Evolutionary conservation across 1,140 invertebrate genomes (phyloP).

Genomic region (Chelonus insularis): DNA sequence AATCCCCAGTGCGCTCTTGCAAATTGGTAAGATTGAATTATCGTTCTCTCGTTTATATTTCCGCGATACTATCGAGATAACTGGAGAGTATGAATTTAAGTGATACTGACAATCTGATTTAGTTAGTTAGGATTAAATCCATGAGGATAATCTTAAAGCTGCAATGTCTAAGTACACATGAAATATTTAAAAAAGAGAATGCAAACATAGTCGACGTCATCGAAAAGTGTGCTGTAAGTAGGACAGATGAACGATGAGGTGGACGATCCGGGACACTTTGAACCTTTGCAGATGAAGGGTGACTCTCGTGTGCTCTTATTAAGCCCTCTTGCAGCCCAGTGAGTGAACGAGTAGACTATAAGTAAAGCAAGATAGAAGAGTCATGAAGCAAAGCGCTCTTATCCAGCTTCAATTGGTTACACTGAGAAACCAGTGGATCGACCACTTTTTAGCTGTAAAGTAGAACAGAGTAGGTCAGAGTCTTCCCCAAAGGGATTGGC

Average conservation of each 20-base stretch:
- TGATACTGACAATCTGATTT: too few species aligned
- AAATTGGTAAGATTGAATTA: background rate
- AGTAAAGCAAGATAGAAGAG: background rate
- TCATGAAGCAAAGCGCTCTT: conserved; percentile 34
- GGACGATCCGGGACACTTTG: conserved; percentile 12
- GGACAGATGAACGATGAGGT: conserved; percentile 13
- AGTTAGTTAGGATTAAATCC: too few species aligned
- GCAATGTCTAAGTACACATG: background rate
- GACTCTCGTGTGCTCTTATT: conserved; percentile 33
- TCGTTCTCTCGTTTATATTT: background rate
- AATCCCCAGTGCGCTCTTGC: background rate
- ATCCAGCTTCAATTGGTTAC: conserved; percentile 37
- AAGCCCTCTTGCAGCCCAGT: conserved; percentile 34
- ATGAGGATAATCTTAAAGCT: too few species aligned
- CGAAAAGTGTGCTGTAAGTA: conserved; percentile 13
- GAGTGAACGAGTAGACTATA: background rate
- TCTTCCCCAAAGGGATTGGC: conserved; percentile 23
- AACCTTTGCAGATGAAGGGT: conserved; percentile 20
- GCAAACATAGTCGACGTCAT: conserved; percentile 13
- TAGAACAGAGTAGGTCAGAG: background rate
- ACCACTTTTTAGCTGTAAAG: conserved; percentile 34
- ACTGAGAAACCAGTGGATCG: conserved; percentile 28
- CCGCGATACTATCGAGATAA: conserved; percentile 1
- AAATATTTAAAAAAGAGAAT: background rate
- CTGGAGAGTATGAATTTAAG: background rate